These are phyloP conservation scores for Neofelis nebulosa DNA, from an alignment of 2,113 vertebrate genomes.

Conservation along the genomic window DNA sequence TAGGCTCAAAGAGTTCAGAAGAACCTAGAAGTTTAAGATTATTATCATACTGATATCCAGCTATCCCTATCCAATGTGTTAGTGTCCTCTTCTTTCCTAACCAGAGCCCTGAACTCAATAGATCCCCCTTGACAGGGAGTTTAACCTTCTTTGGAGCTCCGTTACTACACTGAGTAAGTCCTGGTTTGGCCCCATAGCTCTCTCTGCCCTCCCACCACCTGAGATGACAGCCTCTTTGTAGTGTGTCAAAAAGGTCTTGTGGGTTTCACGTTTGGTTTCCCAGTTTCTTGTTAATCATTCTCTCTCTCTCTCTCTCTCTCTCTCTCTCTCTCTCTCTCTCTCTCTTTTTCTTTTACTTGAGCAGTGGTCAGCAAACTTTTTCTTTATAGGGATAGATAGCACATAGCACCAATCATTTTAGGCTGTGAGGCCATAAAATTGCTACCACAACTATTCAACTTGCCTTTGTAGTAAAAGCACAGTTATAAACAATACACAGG, in stretches of 20 bases:
- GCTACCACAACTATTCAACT: neutral
- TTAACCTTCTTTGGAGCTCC: neutral
- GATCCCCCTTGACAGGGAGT: neutral
- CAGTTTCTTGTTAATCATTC: neutral
- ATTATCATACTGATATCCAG: neutral
- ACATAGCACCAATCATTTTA: neutral
- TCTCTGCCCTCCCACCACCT: neutral
- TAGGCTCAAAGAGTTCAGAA: neutral
- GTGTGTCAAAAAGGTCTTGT: neutral
- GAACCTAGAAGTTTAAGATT: neutral
- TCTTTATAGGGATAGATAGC: neutral
- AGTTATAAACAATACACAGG: neutral
- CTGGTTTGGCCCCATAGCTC: neutral
- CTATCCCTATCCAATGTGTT: neutral
- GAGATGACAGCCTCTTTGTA: neutral
- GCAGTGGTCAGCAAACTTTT: neutral
- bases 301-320: neutral
- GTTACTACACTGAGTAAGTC: neutral
- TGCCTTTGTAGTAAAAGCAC: neutral
- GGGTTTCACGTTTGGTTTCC: neutral
- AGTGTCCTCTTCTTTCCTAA: neutral
- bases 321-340: neutral
- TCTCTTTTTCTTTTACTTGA: neutral
- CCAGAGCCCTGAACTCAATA: neutral
- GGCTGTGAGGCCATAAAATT: neutral